Evolutionary conservation across 2,797 vertebrate genomes (phyloP).

Genomic region (Fratercula arctica): DNA sequence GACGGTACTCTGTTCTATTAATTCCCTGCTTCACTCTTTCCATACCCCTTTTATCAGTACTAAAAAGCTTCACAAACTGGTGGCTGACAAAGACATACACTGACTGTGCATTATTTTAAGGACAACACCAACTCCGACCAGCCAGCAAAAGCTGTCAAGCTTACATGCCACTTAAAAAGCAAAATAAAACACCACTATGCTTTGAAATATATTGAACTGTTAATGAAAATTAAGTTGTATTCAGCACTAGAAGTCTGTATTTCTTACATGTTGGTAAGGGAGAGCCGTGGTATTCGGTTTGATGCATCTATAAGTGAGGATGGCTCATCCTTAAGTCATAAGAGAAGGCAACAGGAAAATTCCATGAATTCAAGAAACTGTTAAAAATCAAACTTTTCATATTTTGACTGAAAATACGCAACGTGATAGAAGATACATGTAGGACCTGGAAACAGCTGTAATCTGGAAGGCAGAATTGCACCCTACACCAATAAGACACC

Average conservation of each 20-base stretch:
- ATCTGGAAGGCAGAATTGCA: not conserved
- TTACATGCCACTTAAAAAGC: not conserved
- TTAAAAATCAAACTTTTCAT: not conserved
- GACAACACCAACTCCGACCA: not conserved
- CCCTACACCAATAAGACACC: not conserved
- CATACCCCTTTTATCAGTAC: not conserved
- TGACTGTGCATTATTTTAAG: slow-evolving; percentile 47
- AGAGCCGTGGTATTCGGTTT: not conserved
- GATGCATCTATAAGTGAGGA: not conserved
- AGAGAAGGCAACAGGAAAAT: not conserved
- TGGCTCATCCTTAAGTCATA: not conserved
- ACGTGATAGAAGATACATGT: not conserved
- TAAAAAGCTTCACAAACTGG: slow-evolving; percentile 19
- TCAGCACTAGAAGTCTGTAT: not conserved
- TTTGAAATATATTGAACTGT: not conserved
- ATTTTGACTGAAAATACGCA: not conserved
- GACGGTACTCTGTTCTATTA: slow-evolving; percentile 27
- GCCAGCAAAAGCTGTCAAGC: slow-evolving; percentile 10
- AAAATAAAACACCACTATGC: not conserved
- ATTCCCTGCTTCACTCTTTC: slow-evolving; percentile 27
- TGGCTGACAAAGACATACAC: slow-evolving; percentile 12
- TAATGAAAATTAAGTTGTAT: slow-evolving; percentile 27
- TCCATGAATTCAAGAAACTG: not conserved
- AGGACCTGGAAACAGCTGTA: not conserved
- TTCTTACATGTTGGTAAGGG: not conserved